Evolutionary conservation across 2,888 invertebrate species (phyloP).

Genomic region (Pyrochroa serraticornis): DNA sequence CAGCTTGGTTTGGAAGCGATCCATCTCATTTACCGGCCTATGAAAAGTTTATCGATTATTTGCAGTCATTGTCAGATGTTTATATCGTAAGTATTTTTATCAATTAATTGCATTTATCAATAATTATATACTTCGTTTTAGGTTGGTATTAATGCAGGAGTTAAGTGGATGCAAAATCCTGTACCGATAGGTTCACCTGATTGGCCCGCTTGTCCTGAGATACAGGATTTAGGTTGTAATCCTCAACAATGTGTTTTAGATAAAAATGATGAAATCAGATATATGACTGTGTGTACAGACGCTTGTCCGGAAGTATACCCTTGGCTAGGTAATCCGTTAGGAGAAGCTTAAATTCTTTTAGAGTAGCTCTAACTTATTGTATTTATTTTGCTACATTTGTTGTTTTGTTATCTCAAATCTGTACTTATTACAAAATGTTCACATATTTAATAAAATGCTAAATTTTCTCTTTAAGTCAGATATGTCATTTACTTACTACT

Average conservation of each 20-base stretch:
- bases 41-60: conserved; percentile 62
- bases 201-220: conserved; percentile 44
- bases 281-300: conserved; percentile 59
- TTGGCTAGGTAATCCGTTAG: too few relatives aligned
- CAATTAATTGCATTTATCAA: background rate
- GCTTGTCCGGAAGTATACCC: conserved; percentile 61
- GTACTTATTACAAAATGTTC: too few relatives aligned
- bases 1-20: conserved; percentile 64
- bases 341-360: background rate
- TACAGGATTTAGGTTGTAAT: conserved; percentile 29
- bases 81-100: conserved; percentile 60
- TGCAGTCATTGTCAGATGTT: conserved; percentile 63
- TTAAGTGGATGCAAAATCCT: conserved; percentile 66
- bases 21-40: conserved; percentile 61
- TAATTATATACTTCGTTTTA: conserved; percentile 34
- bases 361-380: background rate
- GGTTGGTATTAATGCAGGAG: conserved; percentile 59
- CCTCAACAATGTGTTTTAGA: conserved; percentile 37
- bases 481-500: too few relatives aligned
- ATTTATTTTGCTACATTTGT: background rate
- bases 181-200: conserved; percentile 53
- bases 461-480: too few relatives aligned
- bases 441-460: too few relatives aligned
- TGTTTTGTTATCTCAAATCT: too few relatives aligned
- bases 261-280: conserved; percentile 53